Conservation (phyloP, 2,797 vertebrate species). For the Emydoidea blandingii region DNA sequence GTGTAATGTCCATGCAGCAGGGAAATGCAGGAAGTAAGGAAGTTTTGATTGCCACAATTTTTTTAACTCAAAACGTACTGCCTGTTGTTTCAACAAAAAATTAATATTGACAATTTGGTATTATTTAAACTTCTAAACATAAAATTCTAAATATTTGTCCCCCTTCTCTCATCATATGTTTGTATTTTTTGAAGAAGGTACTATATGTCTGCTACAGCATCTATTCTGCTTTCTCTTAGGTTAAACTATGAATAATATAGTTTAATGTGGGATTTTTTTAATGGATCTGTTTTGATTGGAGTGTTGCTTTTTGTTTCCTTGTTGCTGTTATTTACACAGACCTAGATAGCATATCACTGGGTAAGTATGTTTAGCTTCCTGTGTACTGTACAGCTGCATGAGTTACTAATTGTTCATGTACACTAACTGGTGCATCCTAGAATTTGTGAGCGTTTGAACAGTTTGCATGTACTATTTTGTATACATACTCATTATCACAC, state of each 20-base stretch:
- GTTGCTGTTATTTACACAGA: conserved; percentile 94
- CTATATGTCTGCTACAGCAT: conserved; percentile 75
- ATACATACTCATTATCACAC: conserved; percentile 57
- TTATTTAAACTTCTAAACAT: conserved; percentile 2
- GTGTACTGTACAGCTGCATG: conserved; percentile 84
- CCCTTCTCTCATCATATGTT: neutral
- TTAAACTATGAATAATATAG: conserved; percentile 64
- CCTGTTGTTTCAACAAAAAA: neutral
- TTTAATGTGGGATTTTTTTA: conserved; percentile 78
- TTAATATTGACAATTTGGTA: conserved; percentile 12
- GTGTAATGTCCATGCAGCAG: neutral
- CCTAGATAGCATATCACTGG: conserved; percentile 94
- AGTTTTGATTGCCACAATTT: neutral
- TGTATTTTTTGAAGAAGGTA: conserved; percentile 41
- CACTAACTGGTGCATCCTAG: conserved; percentile 83
- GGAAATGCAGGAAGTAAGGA: neutral
- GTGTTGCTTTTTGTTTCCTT: conserved; percentile 93
- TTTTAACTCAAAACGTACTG: neutral
- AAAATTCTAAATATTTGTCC: conserved; percentile 17
- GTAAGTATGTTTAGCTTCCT: conserved; percentile 93
- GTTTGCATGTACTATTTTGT: conserved; percentile 81
- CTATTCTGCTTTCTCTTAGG: conserved; percentile 77
- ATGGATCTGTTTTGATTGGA: conserved; percentile 92
- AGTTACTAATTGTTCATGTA: conserved; percentile 84
- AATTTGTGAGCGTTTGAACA: conserved; percentile 66